phyloP scores from a whole-genome alignment of 2,888 invertebrate genomes.

The Melitaea athalia region DNA sequence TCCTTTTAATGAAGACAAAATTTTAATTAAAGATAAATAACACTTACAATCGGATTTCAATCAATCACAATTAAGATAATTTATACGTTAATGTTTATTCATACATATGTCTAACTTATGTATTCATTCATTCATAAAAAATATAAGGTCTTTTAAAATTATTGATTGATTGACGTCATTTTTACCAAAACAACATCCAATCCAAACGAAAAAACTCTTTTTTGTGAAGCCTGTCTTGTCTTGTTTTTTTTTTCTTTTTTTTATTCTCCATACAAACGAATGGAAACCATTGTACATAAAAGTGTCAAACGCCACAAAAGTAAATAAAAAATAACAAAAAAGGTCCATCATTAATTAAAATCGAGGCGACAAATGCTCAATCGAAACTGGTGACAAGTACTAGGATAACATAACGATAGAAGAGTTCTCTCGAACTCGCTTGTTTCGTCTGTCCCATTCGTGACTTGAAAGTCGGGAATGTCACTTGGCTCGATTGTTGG shows the following conservation, averaged over 20 bases:
- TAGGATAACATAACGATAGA: slow-evolving; percentile 61
- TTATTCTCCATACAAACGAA: neutral
- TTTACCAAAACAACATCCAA: neutral
- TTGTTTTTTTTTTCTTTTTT: neutral
- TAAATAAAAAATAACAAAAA: neutral
- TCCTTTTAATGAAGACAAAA: no score
- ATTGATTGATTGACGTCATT: neutral
- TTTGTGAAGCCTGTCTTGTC: neutral
- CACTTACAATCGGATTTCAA: no score
- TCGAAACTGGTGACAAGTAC: slow-evolving; percentile 77
- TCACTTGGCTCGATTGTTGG: slow-evolving; percentile 39
- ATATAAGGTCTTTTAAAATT: no score
- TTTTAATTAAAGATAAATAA: no score
- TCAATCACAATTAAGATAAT: no score
- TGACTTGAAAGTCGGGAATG: slow-evolving; percentile 40
- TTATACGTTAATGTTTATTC: no score
- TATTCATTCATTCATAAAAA: no score
- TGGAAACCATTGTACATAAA: neutral
- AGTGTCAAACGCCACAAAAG: neutral
- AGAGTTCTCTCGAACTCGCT: slow-evolving; percentile 48
- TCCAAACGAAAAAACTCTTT: no score
- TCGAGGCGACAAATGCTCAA: slow-evolving; percentile 63
- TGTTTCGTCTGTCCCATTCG: slow-evolving; percentile 48
- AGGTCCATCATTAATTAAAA: slow-evolving; percentile 44
- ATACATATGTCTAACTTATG: no score